Conservation (phyloP, 2,797 vertebrate genomes). For the Hippocampus kuda region DNA sequence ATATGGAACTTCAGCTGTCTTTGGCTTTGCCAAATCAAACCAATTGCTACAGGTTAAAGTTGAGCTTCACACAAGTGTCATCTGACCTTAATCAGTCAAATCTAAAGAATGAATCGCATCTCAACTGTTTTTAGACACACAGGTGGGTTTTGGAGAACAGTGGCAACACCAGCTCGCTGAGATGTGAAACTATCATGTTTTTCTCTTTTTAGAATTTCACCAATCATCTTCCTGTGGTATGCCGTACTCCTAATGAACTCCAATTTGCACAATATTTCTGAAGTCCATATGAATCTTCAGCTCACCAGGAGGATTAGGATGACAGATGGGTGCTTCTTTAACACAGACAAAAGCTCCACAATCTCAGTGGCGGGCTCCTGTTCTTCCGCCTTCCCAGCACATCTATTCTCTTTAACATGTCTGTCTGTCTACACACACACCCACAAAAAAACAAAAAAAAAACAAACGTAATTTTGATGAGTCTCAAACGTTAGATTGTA, state of each 20-base stretch:
- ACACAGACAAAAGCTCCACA: constrained; percentile 64
- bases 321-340: constrained; percentile 69
- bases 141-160: neutral
- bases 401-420: constrained; percentile 8
- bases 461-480: constrained; percentile 6
- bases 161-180: neutral
- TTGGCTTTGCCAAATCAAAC: neutral
- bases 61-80: neutral
- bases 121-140: neutral
- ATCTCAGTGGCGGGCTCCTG: constrained; percentile 32
- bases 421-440: constrained; percentile 11
- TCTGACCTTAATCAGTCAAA: neutral
- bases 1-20: neutral
- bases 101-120: neutral
- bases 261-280: neutral
- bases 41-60: neutral
- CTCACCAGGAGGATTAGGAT: constrained; percentile 79
- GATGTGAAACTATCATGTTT: neutral
- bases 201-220: neutral
- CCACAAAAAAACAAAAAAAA: too few relatives aligned
- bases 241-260: neutral
- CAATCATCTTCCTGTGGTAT: neutral
- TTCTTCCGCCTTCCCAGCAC: constrained; percentile 18
- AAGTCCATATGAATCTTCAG: constrained; percentile 10
- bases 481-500: neutral